Base-by-base conservation (phyloP, 2,797 vertebrate genomes). In the Eremophila alpestris region DNA sequence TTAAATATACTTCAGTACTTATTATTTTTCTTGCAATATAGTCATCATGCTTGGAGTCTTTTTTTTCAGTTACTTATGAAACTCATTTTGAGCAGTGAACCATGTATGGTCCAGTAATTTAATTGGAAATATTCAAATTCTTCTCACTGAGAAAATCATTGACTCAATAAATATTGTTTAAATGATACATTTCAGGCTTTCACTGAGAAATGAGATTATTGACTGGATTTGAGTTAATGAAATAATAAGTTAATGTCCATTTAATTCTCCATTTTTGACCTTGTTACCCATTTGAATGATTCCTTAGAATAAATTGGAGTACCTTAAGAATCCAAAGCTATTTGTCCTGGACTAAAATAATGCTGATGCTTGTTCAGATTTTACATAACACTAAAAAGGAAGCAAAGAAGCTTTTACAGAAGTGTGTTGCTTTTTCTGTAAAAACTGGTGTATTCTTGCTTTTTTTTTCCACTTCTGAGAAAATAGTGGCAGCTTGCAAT, bases 31-130 rank as follows among this genome's bases (percentile, higher is more conserved):
- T 79, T 65, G 40, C 55, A 63, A 15, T 73, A 10, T 8, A 73
- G 51, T 69, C 41, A 36, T 76, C 3, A 0, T 36, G 30, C 43
- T 58, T 90, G 59, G 30, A 60, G 56, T 45, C 45, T 77, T 56
- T 54, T 84, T 91, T 54, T 84, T 91, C 69, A 70, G 52, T 82
- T 84, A 45, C 56, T 75, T 70, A 32, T 73, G 80, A 92, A 90
- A 76, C 62, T 93, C 24, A 23, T 89, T 93, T 76, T 79, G 83
- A 70, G 64, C 75, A 74, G 48, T 60, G 83, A 94, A 67, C 74
- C 34, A 1, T 77, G 8, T 54, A 56, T 59, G 0, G 6, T 49
- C 67, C 46, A 16, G 27, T 92, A 48, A 54, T 76, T 90, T 60
- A 89, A 54, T 26, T 93, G 54, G 36, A 89, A 92, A 38, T 67